Percentiles rank a stretch among this genome's conserved stretches.
Conservation (phyloP, 2,797 vertebrate genomes). For the Tragelaphus oryx region DNA sequence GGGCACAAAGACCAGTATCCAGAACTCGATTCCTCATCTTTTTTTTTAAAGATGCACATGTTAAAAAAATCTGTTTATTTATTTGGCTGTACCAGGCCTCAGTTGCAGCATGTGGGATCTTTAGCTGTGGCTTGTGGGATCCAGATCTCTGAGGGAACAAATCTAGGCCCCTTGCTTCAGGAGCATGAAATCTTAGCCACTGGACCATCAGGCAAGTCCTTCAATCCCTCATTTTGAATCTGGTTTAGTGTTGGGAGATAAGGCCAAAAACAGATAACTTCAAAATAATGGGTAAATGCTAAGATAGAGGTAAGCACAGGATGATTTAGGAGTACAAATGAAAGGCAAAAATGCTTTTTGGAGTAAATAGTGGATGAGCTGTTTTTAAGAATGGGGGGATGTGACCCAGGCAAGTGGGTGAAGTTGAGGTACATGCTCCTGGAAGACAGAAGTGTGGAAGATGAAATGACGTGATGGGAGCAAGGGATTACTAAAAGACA, state of each 20-base stretch:
- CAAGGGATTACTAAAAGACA: not conserved
- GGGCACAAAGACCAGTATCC: not conserved
- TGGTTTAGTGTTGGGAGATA: not conserved
- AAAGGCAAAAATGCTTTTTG: not conserved
- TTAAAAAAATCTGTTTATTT: not conserved
- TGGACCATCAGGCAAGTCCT: not conserved
- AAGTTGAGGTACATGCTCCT: not conserved
- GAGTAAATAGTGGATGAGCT: not conserved
- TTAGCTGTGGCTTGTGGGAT: not conserved
- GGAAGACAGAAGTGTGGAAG: not conserved
- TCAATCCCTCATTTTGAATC: not conserved
- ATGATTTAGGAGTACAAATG: not conserved
- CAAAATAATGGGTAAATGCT: not conserved
- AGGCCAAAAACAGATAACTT: not conserved
- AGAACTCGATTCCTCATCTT: not conserved
- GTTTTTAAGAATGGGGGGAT: not conserved
- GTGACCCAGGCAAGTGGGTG: not conserved
- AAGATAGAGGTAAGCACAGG: not conserved
- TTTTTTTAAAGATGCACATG: not conserved
- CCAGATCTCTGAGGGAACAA: not conserved
- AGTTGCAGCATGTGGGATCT: not conserved
- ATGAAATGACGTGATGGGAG: accelerated
- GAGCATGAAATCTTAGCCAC: not conserved
- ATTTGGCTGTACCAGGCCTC: not conserved
- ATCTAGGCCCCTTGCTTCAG: not conserved